A percentile compares a stretch with the other conserved stretches of the same genome.
Evolutionary conservation across 2,113 vertebrate genomes (phyloP).

Genomic region (Excalfactoria chinensis): DNA sequence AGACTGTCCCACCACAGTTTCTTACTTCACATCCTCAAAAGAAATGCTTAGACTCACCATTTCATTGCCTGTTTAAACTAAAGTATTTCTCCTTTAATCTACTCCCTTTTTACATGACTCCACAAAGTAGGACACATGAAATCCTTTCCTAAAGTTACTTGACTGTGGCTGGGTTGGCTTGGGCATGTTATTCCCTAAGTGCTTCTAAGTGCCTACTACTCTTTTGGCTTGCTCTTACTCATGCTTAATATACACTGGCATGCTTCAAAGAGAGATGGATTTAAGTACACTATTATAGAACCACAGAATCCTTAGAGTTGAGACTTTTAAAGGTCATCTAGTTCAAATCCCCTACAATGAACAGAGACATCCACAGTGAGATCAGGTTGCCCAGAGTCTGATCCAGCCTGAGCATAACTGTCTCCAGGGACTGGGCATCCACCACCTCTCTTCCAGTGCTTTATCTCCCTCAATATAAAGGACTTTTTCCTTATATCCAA

Average conservation of each 20-base stretch:
- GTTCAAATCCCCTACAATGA: no score
- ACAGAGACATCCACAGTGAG: no score
- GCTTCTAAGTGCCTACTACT: neutral
- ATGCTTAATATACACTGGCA: neutral
- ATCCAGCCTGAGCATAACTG: no score
- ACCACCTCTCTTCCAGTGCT: no score
- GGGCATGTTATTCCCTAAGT: neutral
- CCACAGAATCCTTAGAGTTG: no score
- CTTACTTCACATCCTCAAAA: conserved; percentile 60
- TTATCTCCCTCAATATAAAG: no score
- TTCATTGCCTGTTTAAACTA: conserved; percentile 16
- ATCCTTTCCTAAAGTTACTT: neutral
- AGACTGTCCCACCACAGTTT: conserved; percentile 33
- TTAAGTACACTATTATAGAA: neutral
- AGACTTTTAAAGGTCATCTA: no score
- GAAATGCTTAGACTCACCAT: conserved; percentile 47
- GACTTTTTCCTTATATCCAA: no score
- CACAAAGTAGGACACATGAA: neutral
- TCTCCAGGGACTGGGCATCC: no score
- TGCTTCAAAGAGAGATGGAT: neutral
- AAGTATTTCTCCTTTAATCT: neutral
- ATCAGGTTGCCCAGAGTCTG: no score
- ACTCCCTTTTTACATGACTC: neutral
- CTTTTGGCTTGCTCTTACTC: neutral
- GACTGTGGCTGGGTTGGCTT: neutral